Conservation (phyloP, 2,888 invertebrate species). For the Carpatolechia fugitivella region DNA sequence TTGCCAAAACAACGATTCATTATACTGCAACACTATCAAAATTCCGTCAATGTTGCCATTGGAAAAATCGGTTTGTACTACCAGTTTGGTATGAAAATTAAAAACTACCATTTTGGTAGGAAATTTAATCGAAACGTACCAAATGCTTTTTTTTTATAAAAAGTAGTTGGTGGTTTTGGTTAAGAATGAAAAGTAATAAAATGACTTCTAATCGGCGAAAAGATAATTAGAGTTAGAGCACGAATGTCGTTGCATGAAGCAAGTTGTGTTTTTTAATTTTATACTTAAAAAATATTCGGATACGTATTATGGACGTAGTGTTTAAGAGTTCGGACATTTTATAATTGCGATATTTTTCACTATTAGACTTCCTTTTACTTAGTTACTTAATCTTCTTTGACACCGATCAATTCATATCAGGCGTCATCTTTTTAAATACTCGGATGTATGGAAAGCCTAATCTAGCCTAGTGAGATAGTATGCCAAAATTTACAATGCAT, state of each 20-base stretch:
- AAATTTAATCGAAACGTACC: constrained; percentile 1
- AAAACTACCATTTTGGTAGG: neutral
- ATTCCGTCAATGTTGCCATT: constrained; percentile 10
- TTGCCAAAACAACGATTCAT: constrained; percentile 15
- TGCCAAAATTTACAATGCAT: too few species aligned
- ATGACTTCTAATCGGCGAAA: constrained; percentile 1
- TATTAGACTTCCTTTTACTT: neutral
- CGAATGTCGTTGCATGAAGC: constrained; percentile 61
- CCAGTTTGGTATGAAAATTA: neutral
- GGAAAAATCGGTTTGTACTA: constrained; percentile 11
- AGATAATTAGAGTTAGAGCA: constrained; percentile 37
- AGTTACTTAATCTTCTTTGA: too few species aligned
- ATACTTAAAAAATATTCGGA: constrained; percentile 71
- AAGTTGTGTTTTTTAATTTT: constrained; percentile 74
- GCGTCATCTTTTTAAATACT: too few species aligned
- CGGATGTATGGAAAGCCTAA: too few species aligned
- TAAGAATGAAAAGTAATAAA: neutral
- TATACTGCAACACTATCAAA: constrained; percentile 12
- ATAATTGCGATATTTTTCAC: constrained; percentile 3
- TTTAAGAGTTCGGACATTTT: constrained; percentile 39
- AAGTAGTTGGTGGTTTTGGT: constrained; percentile 7
- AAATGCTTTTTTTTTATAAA: neutral
- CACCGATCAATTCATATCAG: too few species aligned
- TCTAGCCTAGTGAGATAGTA: too few species aligned
- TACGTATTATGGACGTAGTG: constrained; percentile 61